These are phyloP conservation scores for Rhadinocentrus ornatus DNA, from an alignment of 2,797 vertebrate genomes.

Conservation along the genomic window DNA sequence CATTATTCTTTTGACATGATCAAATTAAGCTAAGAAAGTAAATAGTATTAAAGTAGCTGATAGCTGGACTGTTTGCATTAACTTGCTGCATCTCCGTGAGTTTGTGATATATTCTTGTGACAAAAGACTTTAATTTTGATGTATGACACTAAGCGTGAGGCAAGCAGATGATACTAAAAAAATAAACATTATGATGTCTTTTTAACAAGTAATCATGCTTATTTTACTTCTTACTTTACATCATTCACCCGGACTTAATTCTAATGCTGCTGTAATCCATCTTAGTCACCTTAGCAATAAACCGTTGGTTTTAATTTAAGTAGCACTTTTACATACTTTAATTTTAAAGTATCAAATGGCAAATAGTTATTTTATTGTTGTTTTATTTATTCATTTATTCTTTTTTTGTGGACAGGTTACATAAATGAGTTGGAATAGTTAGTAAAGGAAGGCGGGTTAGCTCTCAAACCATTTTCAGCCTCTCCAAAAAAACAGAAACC, in stretches of 20 bases:
- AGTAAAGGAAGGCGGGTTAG: neutral
- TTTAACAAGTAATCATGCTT: neutral
- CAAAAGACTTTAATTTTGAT: neutral
- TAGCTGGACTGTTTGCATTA: no score
- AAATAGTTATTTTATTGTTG: neutral
- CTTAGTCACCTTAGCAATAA: neutral
- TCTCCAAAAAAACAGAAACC: neutral
- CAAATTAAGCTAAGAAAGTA: neutral
- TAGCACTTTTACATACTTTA: neutral
- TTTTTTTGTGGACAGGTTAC: no score
- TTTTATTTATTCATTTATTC: neutral
- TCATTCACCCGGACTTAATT: neutral
- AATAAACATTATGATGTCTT: neutral
- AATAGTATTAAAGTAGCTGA: no score
- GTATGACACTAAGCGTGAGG: neutral
- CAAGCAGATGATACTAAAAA: neutral
- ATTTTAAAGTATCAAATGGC: neutral
- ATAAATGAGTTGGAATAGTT: neutral
- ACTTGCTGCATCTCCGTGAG: no score
- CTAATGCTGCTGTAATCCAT: neutral
- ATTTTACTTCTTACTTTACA: neutral
- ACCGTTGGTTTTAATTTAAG: neutral
- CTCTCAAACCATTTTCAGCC: neutral
- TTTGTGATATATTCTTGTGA: no score
- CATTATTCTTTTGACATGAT: no score